phyloP scores from a whole-genome alignment of 2,888 invertebrate species.

The Vannuccia rotundouncinata region DNA sequence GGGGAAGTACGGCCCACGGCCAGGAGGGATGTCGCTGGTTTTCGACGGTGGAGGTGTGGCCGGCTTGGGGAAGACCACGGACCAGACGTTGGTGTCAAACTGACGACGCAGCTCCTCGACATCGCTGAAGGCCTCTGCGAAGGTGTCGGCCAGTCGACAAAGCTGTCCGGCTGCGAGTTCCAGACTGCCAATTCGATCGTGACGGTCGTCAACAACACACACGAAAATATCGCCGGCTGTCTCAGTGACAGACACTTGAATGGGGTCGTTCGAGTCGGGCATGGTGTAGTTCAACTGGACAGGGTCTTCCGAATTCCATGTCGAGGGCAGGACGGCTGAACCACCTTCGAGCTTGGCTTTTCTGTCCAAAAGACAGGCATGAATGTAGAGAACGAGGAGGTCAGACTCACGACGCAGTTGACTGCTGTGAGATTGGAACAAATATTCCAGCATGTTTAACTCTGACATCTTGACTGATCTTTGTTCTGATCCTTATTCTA shows the following conservation, averaged over 20 bases:
- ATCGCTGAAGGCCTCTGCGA: not conserved
- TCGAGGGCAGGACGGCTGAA: constrained; percentile 5
- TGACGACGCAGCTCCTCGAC: not conserved
- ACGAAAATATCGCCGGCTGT: constrained; percentile 30
- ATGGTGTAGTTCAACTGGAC: not conserved
- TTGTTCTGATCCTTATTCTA: too few species aligned
- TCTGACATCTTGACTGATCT: constrained; percentile 35
- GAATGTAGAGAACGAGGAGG: constrained; percentile 14
- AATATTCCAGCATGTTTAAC: constrained; percentile 29
- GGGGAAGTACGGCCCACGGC: not conserved
- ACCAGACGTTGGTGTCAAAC: constrained; percentile 24
- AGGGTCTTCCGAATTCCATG: constrained; percentile 27
- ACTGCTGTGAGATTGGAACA: constrained; percentile 25
- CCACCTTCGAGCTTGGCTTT: constrained; percentile 29
- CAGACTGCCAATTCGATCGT: constrained; percentile 25
- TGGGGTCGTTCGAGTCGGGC: not conserved
- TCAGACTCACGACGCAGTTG: constrained; percentile 23
- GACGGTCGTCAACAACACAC: not conserved
- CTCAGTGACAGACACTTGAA: constrained; percentile 25
- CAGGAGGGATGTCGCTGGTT: too few species aligned
- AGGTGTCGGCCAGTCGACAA: not conserved
- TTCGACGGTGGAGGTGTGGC: not conserved
- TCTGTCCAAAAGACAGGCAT: constrained; percentile 26
- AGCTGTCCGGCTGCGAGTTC: constrained; percentile 21
- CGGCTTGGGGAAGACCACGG: not conserved